Conservation (phyloP, 2,888 invertebrate species). For the Diaphora mendica region DNA sequence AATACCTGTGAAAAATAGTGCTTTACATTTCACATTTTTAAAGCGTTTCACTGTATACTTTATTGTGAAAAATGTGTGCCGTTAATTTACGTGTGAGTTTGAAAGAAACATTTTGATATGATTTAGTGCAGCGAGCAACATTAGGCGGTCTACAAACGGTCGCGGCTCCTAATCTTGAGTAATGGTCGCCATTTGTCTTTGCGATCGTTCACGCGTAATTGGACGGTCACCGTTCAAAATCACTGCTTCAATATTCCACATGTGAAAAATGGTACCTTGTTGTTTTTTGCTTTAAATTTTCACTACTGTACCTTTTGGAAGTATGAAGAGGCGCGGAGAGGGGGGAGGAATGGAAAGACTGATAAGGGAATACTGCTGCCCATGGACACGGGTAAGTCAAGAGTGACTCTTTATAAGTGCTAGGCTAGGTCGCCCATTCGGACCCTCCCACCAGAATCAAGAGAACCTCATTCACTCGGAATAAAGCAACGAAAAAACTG, state of each 20-base stretch:
- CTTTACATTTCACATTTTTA: background rate
- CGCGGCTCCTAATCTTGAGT: slow-evolving; percentile 72
- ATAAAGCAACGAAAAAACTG: too few species aligned
- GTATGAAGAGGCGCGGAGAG: background rate
- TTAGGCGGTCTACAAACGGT: slow-evolving; percentile 54
- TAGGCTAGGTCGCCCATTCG: too few species aligned
- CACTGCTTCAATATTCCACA: slow-evolving; percentile 52
- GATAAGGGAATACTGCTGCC: too few species aligned
- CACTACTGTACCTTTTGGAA: background rate
- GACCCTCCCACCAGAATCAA: too few species aligned
- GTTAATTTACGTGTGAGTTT: slow-evolving; percentile 34
- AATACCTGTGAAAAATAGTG: background rate
- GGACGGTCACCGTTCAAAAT: slow-evolving; percentile 63
- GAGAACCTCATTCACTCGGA: too few species aligned
- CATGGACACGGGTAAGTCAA: too few species aligned
- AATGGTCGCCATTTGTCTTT: slow-evolving; percentile 73
- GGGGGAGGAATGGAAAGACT: too few species aligned
- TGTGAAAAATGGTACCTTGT: slow-evolving; percentile 29
- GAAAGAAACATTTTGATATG: slow-evolving; percentile 49
- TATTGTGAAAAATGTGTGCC: slow-evolving; percentile 27
- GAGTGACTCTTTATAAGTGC: too few species aligned
- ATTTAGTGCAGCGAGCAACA: slow-evolving; percentile 56
- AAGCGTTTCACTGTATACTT: slow-evolving; percentile 5
- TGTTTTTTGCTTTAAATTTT: slow-evolving; percentile 2
- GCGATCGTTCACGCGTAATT: slow-evolving; percentile 67